Percentiles rank a stretch among this genome's conserved stretches.
phyloP scores from a whole-genome alignment of 2,888 invertebrate genomes.

The Apodemia zela region DNA sequence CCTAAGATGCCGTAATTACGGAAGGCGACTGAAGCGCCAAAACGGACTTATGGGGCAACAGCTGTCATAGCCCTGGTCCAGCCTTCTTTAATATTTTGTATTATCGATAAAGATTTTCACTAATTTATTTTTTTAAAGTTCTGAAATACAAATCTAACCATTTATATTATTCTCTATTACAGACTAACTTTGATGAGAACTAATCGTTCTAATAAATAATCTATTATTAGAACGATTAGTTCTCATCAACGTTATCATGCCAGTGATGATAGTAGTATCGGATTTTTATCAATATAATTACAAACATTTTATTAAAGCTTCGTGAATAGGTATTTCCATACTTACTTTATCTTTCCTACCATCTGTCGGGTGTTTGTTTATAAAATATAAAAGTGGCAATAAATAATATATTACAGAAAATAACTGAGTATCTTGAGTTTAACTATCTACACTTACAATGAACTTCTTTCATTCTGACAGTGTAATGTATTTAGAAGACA shows the following conservation, averaged over 20 bases:
- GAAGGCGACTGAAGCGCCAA: no score
- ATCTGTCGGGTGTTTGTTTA: neutral
- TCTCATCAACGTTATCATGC: neutral
- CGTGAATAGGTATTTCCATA: neutral
- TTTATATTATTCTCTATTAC: no score
- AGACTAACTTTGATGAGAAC: no score
- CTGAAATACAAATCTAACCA: no score
- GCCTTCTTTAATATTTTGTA: no score
- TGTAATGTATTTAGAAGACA: conserved; percentile 27
- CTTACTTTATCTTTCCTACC: neutral
- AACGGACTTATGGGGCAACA: no score
- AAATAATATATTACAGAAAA: neutral
- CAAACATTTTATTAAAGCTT: neutral
- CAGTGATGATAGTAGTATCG: neutral
- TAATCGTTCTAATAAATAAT: neutral
- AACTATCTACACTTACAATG: neutral
- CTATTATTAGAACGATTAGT: neutral
- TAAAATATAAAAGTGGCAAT: neutral
- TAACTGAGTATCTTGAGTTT: no score
- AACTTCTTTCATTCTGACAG: neutral
- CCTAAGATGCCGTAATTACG: no score
- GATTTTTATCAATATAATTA: neutral
- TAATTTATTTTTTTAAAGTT: no score
- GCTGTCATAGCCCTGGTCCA: no score
- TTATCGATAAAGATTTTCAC: no score